phyloP scores from a whole-genome alignment of 2,797 vertebrate genomes.

The Labroides dimidiatus region DNA sequence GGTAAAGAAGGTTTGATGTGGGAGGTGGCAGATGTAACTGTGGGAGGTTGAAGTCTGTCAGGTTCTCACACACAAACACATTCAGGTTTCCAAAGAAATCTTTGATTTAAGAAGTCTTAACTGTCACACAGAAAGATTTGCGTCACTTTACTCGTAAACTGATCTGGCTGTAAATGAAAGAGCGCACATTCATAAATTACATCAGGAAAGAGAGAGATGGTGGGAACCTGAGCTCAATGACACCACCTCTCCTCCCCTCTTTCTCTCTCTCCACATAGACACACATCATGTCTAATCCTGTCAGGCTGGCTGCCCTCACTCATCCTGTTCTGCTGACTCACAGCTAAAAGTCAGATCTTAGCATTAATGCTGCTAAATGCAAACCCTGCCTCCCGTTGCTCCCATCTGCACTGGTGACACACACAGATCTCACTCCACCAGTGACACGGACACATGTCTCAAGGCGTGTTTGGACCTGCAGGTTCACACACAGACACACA shows the following conservation, averaged over 20 bases:
- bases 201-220: slow-evolving; percentile 15
- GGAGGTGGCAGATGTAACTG: not conserved
- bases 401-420: slow-evolving; percentile 17
- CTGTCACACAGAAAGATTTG: slow-evolving; percentile 44
- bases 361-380: slow-evolving; percentile 39
- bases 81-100: slow-evolving; percentile 1
- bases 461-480: slow-evolving; percentile 13
- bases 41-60: slow-evolving; percentile 26
- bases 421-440: not conserved
- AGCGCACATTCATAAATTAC: slow-evolving; percentile 45
- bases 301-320: slow-evolving; percentile 14
- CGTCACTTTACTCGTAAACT: slow-evolving; percentile 21
- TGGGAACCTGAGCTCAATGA: slow-evolving; percentile 26
- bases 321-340: slow-evolving; percentile 39
- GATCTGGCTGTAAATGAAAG: slow-evolving; percentile 19
- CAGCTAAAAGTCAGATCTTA: slow-evolving; percentile 47
- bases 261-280: slow-evolving; percentile 1
- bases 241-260: not conserved
- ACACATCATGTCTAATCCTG: not conserved
- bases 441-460: slow-evolving; percentile 2
- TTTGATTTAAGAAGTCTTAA: slow-evolving; percentile 10
- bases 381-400: slow-evolving; percentile 16
- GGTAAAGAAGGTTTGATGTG: not conserved
- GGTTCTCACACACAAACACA: too few species aligned
- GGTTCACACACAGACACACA: not conserved